A percentile compares a stretch with the other conserved stretches of the same genome.
Evolutionary conservation across 2,113 vertebrate genomes (phyloP).

Genomic region (Centropus unirufus): DNA sequence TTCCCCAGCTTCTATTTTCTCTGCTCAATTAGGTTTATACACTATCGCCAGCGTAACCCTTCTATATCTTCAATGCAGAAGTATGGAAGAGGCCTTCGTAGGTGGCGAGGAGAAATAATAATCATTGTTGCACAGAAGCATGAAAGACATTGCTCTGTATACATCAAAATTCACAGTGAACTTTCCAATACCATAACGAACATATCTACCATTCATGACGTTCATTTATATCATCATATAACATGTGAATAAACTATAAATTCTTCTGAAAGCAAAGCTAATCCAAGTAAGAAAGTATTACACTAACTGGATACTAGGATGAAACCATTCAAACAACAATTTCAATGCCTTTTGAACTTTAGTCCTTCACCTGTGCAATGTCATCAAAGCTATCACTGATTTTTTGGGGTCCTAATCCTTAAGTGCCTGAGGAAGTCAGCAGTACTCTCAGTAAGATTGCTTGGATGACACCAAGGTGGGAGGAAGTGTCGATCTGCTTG

Average conservation of each 20-base stretch:
- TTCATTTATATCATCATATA: neutral
- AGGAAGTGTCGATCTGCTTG: no score
- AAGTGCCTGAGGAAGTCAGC: neutral
- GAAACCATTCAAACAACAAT: neutral
- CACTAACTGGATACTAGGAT: neutral
- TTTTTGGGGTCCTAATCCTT: neutral
- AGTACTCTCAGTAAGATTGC: no score
- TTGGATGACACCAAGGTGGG: no score
- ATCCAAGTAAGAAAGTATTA: neutral
- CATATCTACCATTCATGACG: neutral
- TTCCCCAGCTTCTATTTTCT: neutral
- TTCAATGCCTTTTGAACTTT: neutral
- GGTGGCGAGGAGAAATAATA: neutral
- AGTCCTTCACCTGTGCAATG: neutral
- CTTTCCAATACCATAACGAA: neutral
- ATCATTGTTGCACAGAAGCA: neutral
- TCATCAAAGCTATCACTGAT: neutral
- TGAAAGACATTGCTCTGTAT: neutral
- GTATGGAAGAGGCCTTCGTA: neutral
- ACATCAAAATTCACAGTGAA: neutral
- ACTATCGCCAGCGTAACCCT: neutral
- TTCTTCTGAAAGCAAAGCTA: neutral
- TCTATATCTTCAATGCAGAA: neutral
- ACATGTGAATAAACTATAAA: rapidly evolving
- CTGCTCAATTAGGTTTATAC: neutral